phyloP scores from a whole-genome alignment of 2,888 invertebrate species.

The Pyrrhia umbra region DNA sequence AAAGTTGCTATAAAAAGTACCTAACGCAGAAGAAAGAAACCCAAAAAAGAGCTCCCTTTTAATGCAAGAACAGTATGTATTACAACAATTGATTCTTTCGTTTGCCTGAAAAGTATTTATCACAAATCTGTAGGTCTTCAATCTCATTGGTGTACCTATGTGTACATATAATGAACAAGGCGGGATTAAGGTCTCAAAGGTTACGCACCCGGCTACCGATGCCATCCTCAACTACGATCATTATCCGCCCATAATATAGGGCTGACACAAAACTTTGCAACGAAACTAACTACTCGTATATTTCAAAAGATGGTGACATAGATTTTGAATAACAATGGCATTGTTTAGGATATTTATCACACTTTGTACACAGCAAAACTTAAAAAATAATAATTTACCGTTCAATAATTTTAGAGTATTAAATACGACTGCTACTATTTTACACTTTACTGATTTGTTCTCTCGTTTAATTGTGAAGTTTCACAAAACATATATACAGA shows the following conservation, averaged over 20 bases:
- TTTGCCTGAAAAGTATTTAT: slow-evolving; percentile 55
- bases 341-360: background rate
- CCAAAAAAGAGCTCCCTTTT: too few relatives aligned
- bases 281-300: background rate
- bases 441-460: background rate
- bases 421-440: background rate
- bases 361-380: background rate
- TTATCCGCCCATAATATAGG: slow-evolving; percentile 62
- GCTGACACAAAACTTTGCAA: slow-evolving; percentile 50
- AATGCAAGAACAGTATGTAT: too few relatives aligned
- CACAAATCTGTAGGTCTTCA: slow-evolving; percentile 76
- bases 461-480: background rate
- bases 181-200: slow-evolving; percentile 79
- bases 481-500: slow-evolving; percentile 1
- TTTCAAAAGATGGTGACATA: background rate
- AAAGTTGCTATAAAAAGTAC: too few relatives aligned
- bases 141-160: slow-evolving; percentile 78
- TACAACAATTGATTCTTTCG: slow-evolving; percentile 8
- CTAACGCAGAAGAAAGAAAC: too few relatives aligned
- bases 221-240: slow-evolving; percentile 63
- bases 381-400: background rate
- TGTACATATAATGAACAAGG: slow-evolving; percentile 84
- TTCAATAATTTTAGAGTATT: background rate
- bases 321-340: background rate
- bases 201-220: slow-evolving; percentile 71